These are phyloP conservation scores for Coracias cyanogaster DNA, from an alignment of 2,797 vertebrate species.

Conservation along the genomic window DNA sequence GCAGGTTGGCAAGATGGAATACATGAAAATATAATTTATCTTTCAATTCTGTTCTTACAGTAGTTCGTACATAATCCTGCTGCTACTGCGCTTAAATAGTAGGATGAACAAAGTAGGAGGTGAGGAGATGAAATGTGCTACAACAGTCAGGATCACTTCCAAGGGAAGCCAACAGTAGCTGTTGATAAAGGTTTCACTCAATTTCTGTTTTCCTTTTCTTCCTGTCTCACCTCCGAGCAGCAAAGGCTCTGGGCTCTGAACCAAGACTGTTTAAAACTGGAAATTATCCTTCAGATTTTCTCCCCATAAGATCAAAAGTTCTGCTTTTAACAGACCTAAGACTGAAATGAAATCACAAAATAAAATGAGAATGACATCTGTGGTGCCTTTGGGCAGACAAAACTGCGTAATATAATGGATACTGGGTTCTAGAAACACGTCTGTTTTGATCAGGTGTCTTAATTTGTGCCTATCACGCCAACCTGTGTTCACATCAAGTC, in stretches of 20 bases:
- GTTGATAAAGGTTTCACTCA: not conserved
- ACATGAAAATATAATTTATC: not conserved
- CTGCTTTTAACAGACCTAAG: not conserved
- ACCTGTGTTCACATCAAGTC: not conserved
- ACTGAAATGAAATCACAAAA: not conserved
- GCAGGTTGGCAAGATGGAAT: not conserved
- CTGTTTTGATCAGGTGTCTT: not conserved
- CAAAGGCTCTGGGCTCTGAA: not conserved
- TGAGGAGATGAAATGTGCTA: not conserved
- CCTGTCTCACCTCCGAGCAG: not conserved
- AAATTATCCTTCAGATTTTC: not conserved
- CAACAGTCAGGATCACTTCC: not conserved
- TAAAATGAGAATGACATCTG: not conserved
- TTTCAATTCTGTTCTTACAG: not conserved
- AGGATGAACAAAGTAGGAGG: not conserved
- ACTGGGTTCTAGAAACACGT: not conserved
- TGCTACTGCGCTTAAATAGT: not conserved
- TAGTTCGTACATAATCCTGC: not conserved
- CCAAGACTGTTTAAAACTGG: conserved; percentile 18
- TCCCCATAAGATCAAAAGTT: not conserved
- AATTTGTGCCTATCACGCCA: not conserved
- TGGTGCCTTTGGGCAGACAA: not conserved
- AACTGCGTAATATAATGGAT: not conserved
- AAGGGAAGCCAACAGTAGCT: conserved; percentile 8
- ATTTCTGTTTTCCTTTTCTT: not conserved